Percentiles rank a stretch among this genome's conserved stretches.
These are phyloP conservation scores for Eulemur macaco DNA, from an alignment of 2,113 vertebrate species.

Conservation along the genomic window DNA sequence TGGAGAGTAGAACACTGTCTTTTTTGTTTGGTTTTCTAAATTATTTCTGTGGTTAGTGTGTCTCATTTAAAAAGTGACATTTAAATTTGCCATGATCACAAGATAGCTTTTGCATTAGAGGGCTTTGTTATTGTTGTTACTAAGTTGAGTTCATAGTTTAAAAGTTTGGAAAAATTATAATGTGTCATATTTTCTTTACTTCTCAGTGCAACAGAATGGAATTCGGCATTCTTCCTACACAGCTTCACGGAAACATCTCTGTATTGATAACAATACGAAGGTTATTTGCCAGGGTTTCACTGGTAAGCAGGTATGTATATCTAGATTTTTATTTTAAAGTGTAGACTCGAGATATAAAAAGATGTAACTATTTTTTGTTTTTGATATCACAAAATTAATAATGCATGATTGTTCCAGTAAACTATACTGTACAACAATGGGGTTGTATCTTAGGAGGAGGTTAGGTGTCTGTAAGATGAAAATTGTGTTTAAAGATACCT, in stretches of 20 bases:
- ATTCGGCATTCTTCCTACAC: constrained; percentile 92
- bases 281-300: constrained; percentile 99
- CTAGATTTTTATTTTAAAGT: background rate
- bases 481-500: constrained; percentile 14
- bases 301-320: constrained; percentile 94
- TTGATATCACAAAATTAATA: background rate
- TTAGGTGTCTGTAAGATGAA: background rate
- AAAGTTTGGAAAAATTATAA: constrained; percentile 46
- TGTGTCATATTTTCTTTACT: constrained; percentile 40
- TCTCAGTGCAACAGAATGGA: constrained; percentile 93
- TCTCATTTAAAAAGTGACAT: constrained; percentile 6
- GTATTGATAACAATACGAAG: constrained; percentile 93
- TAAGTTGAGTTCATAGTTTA: background rate
- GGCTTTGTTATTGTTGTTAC: background rate
- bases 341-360: background rate
- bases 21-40: background rate
- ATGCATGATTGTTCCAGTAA: background rate
- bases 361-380: background rate
- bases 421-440: background rate
- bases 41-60: background rate
- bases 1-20: background rate
- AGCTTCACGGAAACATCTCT: constrained; percentile 91
- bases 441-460: background rate
- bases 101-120: background rate
- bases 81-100: background rate